Conservation (phyloP, 2,888 invertebrate genomes). For the Notodonta ziczac region DNA sequence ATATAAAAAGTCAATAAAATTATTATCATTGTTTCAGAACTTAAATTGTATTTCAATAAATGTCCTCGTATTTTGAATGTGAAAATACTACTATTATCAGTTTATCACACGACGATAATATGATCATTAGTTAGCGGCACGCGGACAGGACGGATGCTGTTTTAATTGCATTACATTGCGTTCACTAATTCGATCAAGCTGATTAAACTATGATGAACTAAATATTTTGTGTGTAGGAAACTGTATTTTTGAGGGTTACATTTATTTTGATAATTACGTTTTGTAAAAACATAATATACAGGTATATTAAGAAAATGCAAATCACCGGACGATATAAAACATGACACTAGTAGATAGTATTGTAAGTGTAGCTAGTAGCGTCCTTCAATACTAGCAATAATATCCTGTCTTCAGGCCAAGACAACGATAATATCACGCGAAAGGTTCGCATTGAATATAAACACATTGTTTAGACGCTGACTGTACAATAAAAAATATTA, state of each 20-base stretch:
- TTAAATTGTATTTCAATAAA: background rate
- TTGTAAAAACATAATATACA: too few species aligned
- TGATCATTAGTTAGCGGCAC: constrained; percentile 1
- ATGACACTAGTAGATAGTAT: too few species aligned
- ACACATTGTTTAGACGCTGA: constrained; percentile 12
- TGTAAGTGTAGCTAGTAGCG: too few species aligned
- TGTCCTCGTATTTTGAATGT: background rate
- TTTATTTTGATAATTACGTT: too few species aligned
- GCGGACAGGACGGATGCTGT: constrained; percentile 24
- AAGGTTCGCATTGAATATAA: background rate
- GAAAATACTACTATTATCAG: background rate
- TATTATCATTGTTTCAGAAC: background rate
- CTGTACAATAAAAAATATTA: constrained; percentile 22
- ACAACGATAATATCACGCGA: too few species aligned
- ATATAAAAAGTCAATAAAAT: background rate
- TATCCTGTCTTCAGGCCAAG: too few species aligned
- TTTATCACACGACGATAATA: too few species aligned
- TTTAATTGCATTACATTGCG: background rate
- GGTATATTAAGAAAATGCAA: too few species aligned
- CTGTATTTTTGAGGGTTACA: too few species aligned
- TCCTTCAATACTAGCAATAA: too few species aligned
- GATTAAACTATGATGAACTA: background rate
- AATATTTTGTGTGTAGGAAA: too few species aligned
- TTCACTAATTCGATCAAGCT: background rate
- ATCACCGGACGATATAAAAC: too few species aligned